phyloP scores from a whole-genome alignment of 2,797 vertebrate genomes.

The Adelosebastes latens region DNA sequence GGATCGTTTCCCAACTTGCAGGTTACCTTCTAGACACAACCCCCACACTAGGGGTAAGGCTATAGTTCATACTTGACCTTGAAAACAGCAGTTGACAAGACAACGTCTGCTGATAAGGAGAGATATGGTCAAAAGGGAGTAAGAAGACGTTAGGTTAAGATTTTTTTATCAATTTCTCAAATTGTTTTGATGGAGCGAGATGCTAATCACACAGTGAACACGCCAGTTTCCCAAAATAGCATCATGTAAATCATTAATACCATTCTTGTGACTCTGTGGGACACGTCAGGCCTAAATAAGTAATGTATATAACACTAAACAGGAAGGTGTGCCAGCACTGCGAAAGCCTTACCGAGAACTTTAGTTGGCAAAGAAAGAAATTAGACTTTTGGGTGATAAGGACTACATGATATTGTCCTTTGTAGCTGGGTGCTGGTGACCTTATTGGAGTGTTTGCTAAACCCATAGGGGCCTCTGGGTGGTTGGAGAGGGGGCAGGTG shows the following conservation, averaged over 20 bases:
- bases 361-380: background rate
- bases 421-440: background rate
- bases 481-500: constrained; percentile 11
- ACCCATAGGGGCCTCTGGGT: constrained; percentile 4
- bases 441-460: constrained; percentile 13
- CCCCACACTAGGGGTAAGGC: background rate
- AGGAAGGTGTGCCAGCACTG: background rate
- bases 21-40: background rate
- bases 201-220: background rate
- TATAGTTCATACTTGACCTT: background rate
- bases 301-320: constrained; percentile 1
- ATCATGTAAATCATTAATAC: constrained; percentile 21
- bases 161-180: background rate
- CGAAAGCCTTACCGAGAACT: background rate
- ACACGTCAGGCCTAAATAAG: background rate
- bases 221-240: background rate
- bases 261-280: background rate
- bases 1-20: too few species aligned
- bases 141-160: background rate
- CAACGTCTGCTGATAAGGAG: background rate
- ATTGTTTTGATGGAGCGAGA: background rate
- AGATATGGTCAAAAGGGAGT: background rate
- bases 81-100: background rate
- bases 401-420: background rate
- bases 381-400: background rate